phyloP scores from a whole-genome alignment of 2,888 invertebrate genomes.

The Odontocerum albicorne region DNA sequence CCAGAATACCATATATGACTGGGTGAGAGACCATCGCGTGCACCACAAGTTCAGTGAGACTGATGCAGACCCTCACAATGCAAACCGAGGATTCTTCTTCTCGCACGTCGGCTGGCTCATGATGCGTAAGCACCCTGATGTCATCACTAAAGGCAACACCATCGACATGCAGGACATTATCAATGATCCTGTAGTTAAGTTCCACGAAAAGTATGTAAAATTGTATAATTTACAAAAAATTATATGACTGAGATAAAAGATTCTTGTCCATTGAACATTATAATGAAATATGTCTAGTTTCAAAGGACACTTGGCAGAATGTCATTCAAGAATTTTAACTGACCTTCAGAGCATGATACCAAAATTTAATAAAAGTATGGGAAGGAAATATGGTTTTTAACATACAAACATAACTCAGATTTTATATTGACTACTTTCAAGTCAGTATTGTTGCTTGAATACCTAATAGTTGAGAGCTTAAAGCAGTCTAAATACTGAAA shows the following conservation, averaged over 20 bases:
- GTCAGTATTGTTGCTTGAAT: no score
- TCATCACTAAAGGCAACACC: conserved; percentile 71
- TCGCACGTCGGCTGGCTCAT: conserved; percentile 92
- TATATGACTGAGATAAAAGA: not conserved
- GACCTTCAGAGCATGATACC: no score
- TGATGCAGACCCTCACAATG: conserved; percentile 81
- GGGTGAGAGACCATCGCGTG: conserved; percentile 76
- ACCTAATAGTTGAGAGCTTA: no score
- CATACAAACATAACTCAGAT: no score
- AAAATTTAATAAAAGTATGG: no score
- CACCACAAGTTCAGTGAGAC: conserved; percentile 79
- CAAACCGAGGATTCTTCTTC: conserved; percentile 85
- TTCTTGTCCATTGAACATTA: no score
- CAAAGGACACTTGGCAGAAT: no score
- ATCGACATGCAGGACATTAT: conserved; percentile 83
- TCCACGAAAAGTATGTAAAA: conserved; percentile 70
- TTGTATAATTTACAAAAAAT: not conserved
- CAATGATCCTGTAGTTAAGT: conserved; percentile 73
- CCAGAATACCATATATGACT: conserved; percentile 70
- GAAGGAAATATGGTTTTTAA: no score
- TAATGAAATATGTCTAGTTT: no score
- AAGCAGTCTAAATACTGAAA: no score
- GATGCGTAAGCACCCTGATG: conserved; percentile 86
- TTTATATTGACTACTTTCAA: no score
- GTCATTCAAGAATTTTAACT: no score